A percentile compares a stretch with the other conserved stretches of the same genome.
Evolutionary conservation across 2,888 invertebrate genomes (phyloP).

Genomic region (Oscheius onirici): DNA sequence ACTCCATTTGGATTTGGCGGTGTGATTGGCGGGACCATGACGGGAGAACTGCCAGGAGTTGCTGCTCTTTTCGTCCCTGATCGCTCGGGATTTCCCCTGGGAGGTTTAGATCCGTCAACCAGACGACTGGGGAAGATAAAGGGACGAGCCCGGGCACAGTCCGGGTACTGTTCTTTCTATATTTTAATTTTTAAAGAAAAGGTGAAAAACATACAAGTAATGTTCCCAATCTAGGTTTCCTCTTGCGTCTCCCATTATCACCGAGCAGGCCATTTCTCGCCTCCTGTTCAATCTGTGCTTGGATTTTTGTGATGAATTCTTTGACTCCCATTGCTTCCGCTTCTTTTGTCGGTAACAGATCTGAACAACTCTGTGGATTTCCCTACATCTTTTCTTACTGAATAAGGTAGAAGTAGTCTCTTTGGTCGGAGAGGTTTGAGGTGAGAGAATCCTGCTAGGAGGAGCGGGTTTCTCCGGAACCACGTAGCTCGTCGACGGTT

Average conservation of each 20-base stretch:
- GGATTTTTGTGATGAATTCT: slow-evolving; percentile 21
- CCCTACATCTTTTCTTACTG: not conserved
- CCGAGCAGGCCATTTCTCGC: not conserved
- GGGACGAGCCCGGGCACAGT: slow-evolving; percentile 29
- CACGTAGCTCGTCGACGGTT: not conserved
- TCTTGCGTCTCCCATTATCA: slow-evolving; percentile 1
- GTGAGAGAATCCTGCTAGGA: not conserved
- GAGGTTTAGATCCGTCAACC: not conserved
- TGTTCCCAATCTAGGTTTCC: slow-evolving; percentile 3
- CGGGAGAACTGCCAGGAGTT: slow-evolving; percentile 1
- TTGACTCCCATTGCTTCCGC: slow-evolving; percentile 17
- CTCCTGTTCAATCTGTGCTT: slow-evolving; percentile 22
- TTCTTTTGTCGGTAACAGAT: slow-evolving; percentile 21
- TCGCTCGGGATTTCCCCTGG: slow-evolving; percentile 3
- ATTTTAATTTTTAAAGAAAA: not conserved
- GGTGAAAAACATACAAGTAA: not conserved
- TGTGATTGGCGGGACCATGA: not conserved
- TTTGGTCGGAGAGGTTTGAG: not conserved
- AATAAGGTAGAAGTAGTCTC: not conserved
- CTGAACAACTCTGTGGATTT: not conserved
- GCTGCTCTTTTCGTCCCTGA: not conserved
- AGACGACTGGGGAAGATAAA: not conserved
- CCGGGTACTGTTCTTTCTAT: slow-evolving; percentile 10
- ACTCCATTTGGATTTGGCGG: not conserved
- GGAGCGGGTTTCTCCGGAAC: not conserved